These are phyloP conservation scores for Lanius collurio DNA, from an alignment of 2,113 vertebrate genomes.

Conservation along the genomic window DNA sequence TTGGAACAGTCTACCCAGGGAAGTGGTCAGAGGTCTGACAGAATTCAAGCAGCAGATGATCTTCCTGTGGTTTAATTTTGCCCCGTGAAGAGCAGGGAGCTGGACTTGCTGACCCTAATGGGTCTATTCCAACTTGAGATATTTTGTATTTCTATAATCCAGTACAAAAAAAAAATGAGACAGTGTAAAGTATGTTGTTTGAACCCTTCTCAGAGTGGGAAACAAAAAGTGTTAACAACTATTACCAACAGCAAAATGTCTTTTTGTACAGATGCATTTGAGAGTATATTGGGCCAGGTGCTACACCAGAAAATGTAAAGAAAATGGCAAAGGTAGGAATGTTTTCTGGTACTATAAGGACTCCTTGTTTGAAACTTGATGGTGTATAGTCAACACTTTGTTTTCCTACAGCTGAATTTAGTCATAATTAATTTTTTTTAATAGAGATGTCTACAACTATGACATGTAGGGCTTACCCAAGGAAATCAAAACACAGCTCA, in stretches of 20 bases:
- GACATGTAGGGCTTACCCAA: neutral
- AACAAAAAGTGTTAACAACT: neutral
- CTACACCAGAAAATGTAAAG: neutral
- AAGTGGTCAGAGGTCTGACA: no score
- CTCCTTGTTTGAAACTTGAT: neutral
- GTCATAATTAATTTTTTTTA: neutral
- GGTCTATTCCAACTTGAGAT: neutral
- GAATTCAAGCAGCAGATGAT: neutral
- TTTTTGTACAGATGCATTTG: neutral
- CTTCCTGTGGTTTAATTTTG: neutral
- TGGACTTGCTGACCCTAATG: neutral
- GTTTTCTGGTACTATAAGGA: neutral
- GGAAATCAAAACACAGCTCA: neutral
- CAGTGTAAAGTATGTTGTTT: neutral
- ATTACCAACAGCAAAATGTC: neutral
- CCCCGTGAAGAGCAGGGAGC: neutral
- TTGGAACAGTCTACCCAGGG: neutral
- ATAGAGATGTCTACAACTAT: neutral
- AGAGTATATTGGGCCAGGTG: neutral
- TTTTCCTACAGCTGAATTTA: neutral
- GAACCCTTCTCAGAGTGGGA: neutral
- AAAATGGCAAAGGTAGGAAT: neutral
- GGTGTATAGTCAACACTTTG: neutral
- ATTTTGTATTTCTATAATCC: neutral
- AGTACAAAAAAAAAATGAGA: neutral